Base-by-base conservation (phyloP, 2,113 vertebrate genomes). In the Dendrocopos noguchii region DNA sequence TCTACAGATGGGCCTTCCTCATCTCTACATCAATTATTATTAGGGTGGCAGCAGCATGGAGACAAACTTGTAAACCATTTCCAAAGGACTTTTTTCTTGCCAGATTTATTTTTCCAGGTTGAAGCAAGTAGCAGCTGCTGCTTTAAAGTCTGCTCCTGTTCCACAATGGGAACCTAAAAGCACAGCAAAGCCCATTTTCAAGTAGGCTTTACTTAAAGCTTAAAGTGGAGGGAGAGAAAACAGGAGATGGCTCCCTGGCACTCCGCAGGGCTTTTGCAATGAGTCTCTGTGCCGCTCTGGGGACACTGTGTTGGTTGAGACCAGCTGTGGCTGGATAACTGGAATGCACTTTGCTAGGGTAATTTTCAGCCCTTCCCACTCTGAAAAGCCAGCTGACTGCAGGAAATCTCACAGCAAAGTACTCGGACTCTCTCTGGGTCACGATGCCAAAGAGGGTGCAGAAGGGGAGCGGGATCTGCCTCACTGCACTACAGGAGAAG, bases 221-320 rank as follows among this genome's bases (percentile, higher is more conserved):
- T n/a, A n/a, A n/a, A n/a, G 12, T 5, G 47, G 47, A 55, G 34
- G 10, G 34, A 24, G 9, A 57, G 44, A 16, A 20, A 19, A 21
- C 4, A 36, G 53, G 83, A 66, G 53, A 9, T 1, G 0, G 2
- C 22, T 79, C 55, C 36, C 59, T 29, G 60, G 65, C 6, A 27
- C 57, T 25, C 56, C 1, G 2, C 0, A 27, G 77, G 65, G 24
- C 57, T 82, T 46, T 28, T 28, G 15, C 1, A 3, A 61, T 2
- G 3, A 39, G 50, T 4, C 74, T n/a, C 4, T 3, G 52, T 4
- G 8, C 8, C 0, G 0, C 1, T 10, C 82, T 56, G 68, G n/a
- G 71, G 10, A 80, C 1, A 1, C 85, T 0, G 8, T 3, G 44
- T 50, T 34, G 50, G 75, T 15, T 42, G 72, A 79, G 56, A 64